Evolutionary conservation across 2,113 vertebrate genomes (phyloP).

Genomic region (Nibea albiflora): DNA sequence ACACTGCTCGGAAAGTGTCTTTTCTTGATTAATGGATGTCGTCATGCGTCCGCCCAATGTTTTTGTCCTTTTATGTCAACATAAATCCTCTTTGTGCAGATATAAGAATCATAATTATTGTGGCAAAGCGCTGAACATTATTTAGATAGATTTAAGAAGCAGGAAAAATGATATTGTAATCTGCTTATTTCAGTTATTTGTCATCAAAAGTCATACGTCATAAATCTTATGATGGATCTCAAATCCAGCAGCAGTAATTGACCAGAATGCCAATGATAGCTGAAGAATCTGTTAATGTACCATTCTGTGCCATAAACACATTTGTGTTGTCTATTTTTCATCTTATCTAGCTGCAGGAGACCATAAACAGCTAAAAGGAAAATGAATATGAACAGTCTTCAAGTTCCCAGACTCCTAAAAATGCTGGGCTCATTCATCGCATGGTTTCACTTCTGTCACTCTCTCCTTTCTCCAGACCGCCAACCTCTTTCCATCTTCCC

Average conservation of each 20-base stretch:
- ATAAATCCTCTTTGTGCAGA: neutral
- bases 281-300: too few relatives aligned
- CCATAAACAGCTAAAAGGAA: neutral
- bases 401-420: neutral
- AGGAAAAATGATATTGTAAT: neutral
- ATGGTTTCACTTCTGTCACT: neutral
- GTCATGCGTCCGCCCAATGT: neutral
- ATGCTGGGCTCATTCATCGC: neutral
- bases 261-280: too few relatives aligned
- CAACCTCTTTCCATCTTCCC: constrained; percentile 5
- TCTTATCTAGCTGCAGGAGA: neutral
- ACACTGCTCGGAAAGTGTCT: neutral
- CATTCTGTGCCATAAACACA: too few relatives aligned
- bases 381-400: neutral
- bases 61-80: too few relatives aligned
- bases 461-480: neutral
- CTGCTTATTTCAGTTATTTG: neutral
- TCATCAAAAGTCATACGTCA: neutral
- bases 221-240: neutral
- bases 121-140: neutral
- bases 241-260: too few relatives aligned
- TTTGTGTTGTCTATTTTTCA: too few relatives aligned
- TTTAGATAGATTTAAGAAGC: neutral
- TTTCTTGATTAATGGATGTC: neutral
- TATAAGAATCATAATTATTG: too few relatives aligned